Conservation (phyloP, 1,140 invertebrate genomes). For the Rhizoglyphus robini region DNA sequence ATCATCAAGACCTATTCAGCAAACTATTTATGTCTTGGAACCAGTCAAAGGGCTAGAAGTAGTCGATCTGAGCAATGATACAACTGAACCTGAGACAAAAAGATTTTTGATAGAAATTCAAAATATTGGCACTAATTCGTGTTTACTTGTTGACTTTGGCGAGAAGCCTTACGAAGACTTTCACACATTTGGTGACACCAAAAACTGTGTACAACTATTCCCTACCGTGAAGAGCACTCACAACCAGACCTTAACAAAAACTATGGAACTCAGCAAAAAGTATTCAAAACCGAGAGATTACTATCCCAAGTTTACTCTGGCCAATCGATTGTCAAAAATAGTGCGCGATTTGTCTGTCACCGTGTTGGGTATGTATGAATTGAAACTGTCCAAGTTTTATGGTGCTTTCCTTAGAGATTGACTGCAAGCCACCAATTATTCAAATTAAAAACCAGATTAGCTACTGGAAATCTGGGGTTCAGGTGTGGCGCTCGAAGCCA, state of each 20-base stretch:
- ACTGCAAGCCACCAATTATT: slow-evolving; percentile 32
- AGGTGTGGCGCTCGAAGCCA: slow-evolving; percentile 26
- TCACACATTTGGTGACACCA: slow-evolving; percentile 20
- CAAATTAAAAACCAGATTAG: slow-evolving; percentile 28
- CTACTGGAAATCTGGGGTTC: slow-evolving; percentile 16
- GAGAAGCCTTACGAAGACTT: slow-evolving; percentile 25
- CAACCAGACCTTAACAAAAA: slow-evolving; percentile 22
- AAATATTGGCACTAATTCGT: slow-evolving; percentile 31
- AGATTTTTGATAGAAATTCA: slow-evolving; percentile 24
- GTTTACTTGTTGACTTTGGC: slow-evolving; percentile 34
- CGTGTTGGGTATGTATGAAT: background rate
- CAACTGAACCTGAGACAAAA: slow-evolving; percentile 25
- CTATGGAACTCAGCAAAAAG: slow-evolving; percentile 25
- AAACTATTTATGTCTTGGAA: slow-evolving; percentile 26
- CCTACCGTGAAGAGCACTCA: slow-evolving; percentile 2
- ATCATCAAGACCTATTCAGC: slow-evolving; percentile 23
- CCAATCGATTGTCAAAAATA: slow-evolving; percentile 30
- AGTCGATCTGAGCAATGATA: slow-evolving; percentile 25
- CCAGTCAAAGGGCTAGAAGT: slow-evolving; percentile 26
- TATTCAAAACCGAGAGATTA: slow-evolving; percentile 30
- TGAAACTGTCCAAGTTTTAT: background rate
- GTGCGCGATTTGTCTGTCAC: slow-evolving; percentile 28
- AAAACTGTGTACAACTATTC: slow-evolving; percentile 20
- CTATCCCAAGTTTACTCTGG: slow-evolving; percentile 27
- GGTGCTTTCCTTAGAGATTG: slow-evolving; percentile 22